Evolutionary conservation across 2,888 invertebrate species (phyloP).

Genomic region (Cataglyphis altisquamis): DNA sequence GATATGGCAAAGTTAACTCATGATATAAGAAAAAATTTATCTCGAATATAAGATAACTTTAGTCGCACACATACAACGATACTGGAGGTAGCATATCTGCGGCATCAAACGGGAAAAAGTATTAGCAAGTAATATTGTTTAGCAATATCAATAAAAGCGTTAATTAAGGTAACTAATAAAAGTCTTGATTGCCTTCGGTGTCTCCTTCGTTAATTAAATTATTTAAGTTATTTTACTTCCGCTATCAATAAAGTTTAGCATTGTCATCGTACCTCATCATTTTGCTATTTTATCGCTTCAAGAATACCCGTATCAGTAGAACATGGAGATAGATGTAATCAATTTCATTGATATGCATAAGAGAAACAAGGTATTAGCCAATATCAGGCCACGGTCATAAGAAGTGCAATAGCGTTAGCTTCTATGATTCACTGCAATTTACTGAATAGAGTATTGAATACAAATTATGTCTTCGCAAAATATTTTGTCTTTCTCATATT

Average conservation of each 20-base stretch:
- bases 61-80: background rate
- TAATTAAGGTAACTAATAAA: background rate
- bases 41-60: background rate
- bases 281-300: background rate
- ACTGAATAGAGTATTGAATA: background rate
- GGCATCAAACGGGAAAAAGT: background rate
- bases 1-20: background rate
- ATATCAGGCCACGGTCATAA: constrained; percentile 18
- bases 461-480: background rate
- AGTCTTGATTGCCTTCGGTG: no score
- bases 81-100: background rate
- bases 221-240: background rate
- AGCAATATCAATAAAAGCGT: background rate
- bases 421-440: background rate
- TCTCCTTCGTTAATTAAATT: no score
- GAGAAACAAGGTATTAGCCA: constrained; percentile 2
- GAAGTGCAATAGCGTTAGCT: background rate
- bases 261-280: background rate
- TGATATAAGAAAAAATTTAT: background rate
- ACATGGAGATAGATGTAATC: background rate
- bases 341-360: background rate
- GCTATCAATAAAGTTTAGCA: background rate
- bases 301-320: background rate
- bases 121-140: background rate
- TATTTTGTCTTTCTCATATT: background rate